phyloP scores from a whole-genome alignment of 2,797 vertebrate genomes.

The Pangasius sanitwongsei region DNA sequence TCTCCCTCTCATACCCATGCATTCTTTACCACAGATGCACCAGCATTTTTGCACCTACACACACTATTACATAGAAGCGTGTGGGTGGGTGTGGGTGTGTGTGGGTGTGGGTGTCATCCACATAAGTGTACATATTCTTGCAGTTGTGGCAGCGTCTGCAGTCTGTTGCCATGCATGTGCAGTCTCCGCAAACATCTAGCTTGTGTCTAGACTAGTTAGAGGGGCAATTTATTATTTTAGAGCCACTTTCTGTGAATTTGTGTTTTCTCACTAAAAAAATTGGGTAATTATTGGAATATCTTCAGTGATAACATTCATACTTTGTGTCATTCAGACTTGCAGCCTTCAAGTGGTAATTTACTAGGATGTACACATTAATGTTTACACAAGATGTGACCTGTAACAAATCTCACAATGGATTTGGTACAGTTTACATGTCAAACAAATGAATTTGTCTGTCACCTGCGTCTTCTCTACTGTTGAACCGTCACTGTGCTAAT shows the following conservation, averaged over 20 bases:
- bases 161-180: neutral
- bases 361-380: neutral
- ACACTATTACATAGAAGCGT: neutral
- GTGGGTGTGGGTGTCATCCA: neutral
- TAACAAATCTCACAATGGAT: neutral
- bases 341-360: neutral
- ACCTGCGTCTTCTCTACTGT: neutral
- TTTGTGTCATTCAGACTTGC: neutral
- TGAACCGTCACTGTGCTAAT: neutral
- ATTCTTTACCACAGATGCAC: conserved; percentile 9
- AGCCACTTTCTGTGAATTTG: neutral
- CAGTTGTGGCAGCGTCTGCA: neutral
- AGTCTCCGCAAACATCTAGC: neutral
- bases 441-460: neutral
- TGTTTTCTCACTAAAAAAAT: too few species aligned
- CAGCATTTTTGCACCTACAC: conserved; percentile 9
- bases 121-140: neutral
- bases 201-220: neutral
- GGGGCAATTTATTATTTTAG: neutral
- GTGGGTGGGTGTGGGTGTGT: neutral
- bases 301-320: neutral
- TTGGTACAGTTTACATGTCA: neutral
- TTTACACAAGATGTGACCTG: neutral
- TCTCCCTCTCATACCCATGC: neutral
- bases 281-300: neutral